Base-by-base conservation (phyloP, 2,888 invertebrate species). In the Philhelius pedissequus region DNA sequence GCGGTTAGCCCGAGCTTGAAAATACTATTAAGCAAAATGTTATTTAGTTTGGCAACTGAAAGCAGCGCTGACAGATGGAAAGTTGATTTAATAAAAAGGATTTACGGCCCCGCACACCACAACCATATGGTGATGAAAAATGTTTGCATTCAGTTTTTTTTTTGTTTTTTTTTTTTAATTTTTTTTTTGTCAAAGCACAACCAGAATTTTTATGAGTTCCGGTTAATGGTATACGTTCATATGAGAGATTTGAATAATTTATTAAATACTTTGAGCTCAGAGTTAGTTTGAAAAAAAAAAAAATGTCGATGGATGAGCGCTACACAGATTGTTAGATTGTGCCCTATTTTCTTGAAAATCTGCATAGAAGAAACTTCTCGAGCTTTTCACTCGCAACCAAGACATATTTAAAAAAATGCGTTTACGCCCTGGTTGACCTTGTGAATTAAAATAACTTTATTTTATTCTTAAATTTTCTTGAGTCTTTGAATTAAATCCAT, bases 41-140 rank as follows among this genome's bases (percentile, higher is more conserved):
- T 79, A 79, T 74, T 74, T 69, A 83, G 56, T 79, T 74, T 58
- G 74, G 30, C 56, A 56, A 75, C 20, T 54, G 20, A n/a, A n/a
- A n/a, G 18, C 68, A 50, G 22, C 64, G 27, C 64, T 79, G 74
- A 70, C 83, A 79, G 27, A 70, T 75, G 79, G 50, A 25, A 66
- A 64, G 70, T 79, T 79, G 62, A 79, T 83, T 79, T 75, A 79
- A 83, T 83, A 75, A 83, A 75, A 40, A 27, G 50, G 9, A 48
- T 48, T 45, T 48, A 52, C 25, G 7, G 64, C 7, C 15, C 11
- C 38, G 11, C 15, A n/a, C 22, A 54, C 4, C 15, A 13, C 48
- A 6, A 48, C 2, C 22, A 48, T 48, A 48, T 22, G 11, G 45
- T 20, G 38, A 35, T 35, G 35, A 18, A 43, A 58, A 62, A 27